Base-by-base conservation (phyloP, 2,113 vertebrate genomes). In the Xiphias gladius region DNA sequence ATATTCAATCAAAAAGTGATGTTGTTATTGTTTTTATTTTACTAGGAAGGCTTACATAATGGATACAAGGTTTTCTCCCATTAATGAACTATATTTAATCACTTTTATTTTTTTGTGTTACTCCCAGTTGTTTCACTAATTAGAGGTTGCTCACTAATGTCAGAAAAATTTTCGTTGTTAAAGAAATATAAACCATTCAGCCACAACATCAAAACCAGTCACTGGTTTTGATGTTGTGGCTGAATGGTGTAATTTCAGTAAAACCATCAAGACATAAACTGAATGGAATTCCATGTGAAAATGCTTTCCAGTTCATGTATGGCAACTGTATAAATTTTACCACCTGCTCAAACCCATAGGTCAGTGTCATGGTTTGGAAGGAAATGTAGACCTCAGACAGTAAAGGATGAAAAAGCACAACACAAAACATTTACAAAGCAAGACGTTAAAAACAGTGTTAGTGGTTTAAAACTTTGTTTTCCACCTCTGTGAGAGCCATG, bases 391-490 rank as follows among this genome's bases (percentile, higher is more conserved):
- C n/a, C 66, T 35, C 57, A 58, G 57, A 48, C 58, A 71, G 35
- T 37, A 0, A 74, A 65, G 22, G 67, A 46, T 52, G 13, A 39
- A 57, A 65, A 62, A 73, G 16, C 62, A 66, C 26, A 76, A 41
- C 62, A 66, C 32, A 78, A 48, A 19, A 71, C 48, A 59, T 22
- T 28, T 46, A n/a, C 39, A 72, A 46, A 62, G 50, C 48, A n/a
- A 35, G 10, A 66, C 22, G 78, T 79, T 78, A 69, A 77, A 30
- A 76, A 20, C 66, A 77, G 55, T 30, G 61, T 80, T 90, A 88
- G 58, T 74, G 59, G 65, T 80, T 68, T n/a, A 50, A 72, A 66
- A 41, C 52, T 63, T 24, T 8, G 13, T 52, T 62, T 75, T 48
- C 7, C 80, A 89, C 32, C 65, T 65, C 67, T 59, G 77, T 2